A percentile compares a stretch with the other conserved stretches of the same genome.
These are phyloP conservation scores for Glossosoma conforme DNA, from an alignment of 1,140 invertebrate genomes.

Conservation along the genomic window DNA sequence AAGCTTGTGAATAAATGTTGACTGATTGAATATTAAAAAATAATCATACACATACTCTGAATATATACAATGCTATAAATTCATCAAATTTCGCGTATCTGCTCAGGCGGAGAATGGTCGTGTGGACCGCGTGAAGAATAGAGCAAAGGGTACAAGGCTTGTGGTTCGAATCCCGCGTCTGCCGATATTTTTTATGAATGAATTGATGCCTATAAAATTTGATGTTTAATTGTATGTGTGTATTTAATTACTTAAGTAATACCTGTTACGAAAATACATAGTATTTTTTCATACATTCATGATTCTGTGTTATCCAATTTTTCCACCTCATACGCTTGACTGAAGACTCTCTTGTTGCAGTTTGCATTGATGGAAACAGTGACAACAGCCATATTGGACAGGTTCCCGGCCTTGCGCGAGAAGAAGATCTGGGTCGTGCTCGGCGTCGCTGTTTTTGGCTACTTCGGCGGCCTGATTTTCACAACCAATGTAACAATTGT, in stretches of 20 bases:
- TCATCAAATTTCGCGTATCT: too few relatives aligned
- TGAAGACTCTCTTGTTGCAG: slow-evolving; percentile 44
- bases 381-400: slow-evolving; percentile 72
- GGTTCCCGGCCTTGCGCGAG: slow-evolving; percentile 64
- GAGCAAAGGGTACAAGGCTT: too few relatives aligned
- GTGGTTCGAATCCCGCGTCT: too few relatives aligned
- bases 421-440: slow-evolving; percentile 70
- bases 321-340: too few relatives aligned
- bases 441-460: slow-evolving; percentile 64
- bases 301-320: slow-evolving; percentile 6
- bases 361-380: slow-evolving; percentile 80
- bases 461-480: slow-evolving; percentile 68
- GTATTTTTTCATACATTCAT: background rate
- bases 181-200: too few relatives aligned
- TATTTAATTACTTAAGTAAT: background rate
- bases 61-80: too few relatives aligned
- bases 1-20: too few relatives aligned
- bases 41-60: too few relatives aligned
- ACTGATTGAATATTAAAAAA: too few relatives aligned
- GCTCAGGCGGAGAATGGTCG: too few relatives aligned
- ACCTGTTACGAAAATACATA: background rate
- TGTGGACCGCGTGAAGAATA: too few relatives aligned
- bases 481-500: slow-evolving; percentile 73
- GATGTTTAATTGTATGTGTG: background rate
- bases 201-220: too few relatives aligned